Percentiles rank a stretch among this genome's conserved stretches.
These are phyloP conservation scores for Scelioninae gen. 1 DNA, from an alignment of 2,888 invertebrate species.

Conservation along the genomic window DNA sequence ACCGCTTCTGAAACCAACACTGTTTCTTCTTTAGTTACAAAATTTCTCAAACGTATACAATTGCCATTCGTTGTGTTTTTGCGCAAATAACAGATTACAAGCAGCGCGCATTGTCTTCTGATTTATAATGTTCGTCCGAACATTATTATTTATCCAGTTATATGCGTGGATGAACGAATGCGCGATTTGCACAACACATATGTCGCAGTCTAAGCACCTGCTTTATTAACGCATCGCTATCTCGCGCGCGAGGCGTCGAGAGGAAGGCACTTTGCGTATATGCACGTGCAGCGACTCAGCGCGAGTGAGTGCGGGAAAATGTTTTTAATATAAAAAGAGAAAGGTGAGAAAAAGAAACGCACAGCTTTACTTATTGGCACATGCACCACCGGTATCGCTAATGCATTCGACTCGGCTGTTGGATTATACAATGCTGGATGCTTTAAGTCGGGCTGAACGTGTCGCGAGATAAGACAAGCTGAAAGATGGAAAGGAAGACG, in stretches of 20 bases:
- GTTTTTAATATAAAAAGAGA: constrained; percentile 61
- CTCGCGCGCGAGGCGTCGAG: constrained; percentile 31
- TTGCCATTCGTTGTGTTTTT: background rate
- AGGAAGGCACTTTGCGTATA: constrained; percentile 49
- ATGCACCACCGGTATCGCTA: constrained; percentile 62
- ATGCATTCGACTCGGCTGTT: constrained; percentile 62
- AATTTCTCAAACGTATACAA: background rate
- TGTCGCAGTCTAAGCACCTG: constrained; percentile 53
- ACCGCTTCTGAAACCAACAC: too few relatives aligned
- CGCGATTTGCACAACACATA: constrained; percentile 35
- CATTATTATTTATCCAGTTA: constrained; percentile 28
- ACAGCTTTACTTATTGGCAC: constrained; percentile 66
- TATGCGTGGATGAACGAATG: background rate
- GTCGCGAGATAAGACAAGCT: constrained; percentile 65
- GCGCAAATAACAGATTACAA: background rate
- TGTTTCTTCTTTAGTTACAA: too few relatives aligned
- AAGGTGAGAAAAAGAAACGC: constrained; percentile 63
- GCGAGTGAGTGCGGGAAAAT: constrained; percentile 49
- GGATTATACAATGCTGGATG: constrained; percentile 65
- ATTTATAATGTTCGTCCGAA: constrained; percentile 40
- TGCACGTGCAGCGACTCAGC: constrained; percentile 34
- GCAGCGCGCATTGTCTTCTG: constrained; percentile 32
- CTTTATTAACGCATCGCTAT: constrained; percentile 61
- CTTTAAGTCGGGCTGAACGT: constrained; percentile 53
- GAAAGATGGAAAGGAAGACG: constrained; percentile 55